Conservation (phyloP, 2,113 vertebrate species). For the Mus musculus region GRCm39 chr12:78780501-78781000, state of each 20-base stretch:
- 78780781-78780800: neutral
- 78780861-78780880: neutral
- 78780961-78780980: conserved; percentile 19
- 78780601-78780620: neutral
- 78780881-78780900: neutral
- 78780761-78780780: neutral
- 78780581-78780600: neutral
- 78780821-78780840: conserved; percentile 4
- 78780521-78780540: neutral
- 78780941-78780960: conserved; percentile 23
- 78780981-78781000: conserved; percentile 1
- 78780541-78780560: neutral
- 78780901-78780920: neutral
- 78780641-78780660: neutral
- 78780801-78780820: neutral
- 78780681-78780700: neutral
- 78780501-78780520: neutral
- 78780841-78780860: conserved; percentile 39
- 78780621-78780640: neutral
- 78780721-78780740: neutral
- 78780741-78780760: neutral
- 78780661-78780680: neutral
- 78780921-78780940: conserved; percentile 27
- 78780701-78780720: neutral
- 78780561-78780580: neutral